phyloP scores from a whole-genome alignment of 2,888 invertebrate species.

The Entomobrya proxima region DNA sequence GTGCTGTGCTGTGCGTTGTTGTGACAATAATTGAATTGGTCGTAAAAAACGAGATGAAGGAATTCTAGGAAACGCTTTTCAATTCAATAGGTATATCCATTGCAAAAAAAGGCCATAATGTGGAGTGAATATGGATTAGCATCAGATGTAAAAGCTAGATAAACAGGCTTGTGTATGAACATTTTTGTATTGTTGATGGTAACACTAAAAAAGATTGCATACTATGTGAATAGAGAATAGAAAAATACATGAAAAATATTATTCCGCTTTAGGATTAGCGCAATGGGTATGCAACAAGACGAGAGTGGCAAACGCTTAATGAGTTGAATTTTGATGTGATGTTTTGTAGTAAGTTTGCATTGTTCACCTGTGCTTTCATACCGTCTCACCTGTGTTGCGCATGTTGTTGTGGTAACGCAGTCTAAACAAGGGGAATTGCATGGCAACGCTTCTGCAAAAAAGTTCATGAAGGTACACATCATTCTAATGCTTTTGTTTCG shows the following conservation, averaged over 20 bases:
- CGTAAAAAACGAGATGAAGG: slow-evolving; percentile 24
- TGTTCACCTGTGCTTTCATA: slow-evolving; percentile 16
- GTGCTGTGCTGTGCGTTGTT: not conserved
- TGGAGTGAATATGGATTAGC: not conserved
- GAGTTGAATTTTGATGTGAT: not conserved
- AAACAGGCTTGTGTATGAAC: not conserved
- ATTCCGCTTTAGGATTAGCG: not conserved
- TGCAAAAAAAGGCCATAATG: not conserved
- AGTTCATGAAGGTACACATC: slow-evolving; percentile 38
- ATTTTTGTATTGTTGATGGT: not conserved
- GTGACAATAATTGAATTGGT: slow-evolving; percentile 26
- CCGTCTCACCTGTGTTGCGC: slow-evolving; percentile 2
- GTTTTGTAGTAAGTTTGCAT: no score
- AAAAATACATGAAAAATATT: not conserved
- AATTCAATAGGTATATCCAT: slow-evolving; percentile 4
- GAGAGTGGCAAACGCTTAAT: not conserved
- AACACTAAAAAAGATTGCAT: not conserved
- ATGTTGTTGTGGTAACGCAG: not conserved
- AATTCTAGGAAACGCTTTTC: slow-evolving; percentile 40
- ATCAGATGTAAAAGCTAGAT: not conserved
- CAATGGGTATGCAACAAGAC: not conserved
- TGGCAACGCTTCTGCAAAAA: slow-evolving; percentile 10
- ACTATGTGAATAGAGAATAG: not conserved
- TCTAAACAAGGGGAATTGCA: not conserved
- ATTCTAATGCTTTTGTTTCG: slow-evolving; percentile 36